Evolutionary conservation across 2,113 vertebrate species (phyloP).

Genomic region (Ovis aries): DNA sequence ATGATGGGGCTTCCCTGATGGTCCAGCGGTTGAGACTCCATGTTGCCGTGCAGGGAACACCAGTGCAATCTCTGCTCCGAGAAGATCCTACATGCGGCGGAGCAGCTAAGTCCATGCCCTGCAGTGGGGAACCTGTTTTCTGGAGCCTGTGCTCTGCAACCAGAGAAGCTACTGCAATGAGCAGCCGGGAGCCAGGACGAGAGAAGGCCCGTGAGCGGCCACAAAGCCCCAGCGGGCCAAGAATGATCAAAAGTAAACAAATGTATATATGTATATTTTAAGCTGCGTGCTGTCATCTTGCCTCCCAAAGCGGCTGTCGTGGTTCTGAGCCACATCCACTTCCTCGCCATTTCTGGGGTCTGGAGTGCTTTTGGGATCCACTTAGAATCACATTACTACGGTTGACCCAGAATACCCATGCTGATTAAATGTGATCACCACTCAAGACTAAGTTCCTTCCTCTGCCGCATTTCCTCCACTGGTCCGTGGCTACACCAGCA

Average conservation of each 20-base stretch:
- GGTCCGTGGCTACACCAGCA: background rate
- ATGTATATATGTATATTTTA: background rate
- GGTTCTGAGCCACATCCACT: background rate
- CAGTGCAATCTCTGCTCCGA: background rate
- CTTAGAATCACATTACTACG: background rate
- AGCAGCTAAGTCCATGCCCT: background rate
- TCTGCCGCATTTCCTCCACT: background rate
- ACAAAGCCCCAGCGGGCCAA: background rate
- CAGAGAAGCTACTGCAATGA: background rate
- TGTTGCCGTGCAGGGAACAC: background rate
- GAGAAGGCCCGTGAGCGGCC: fast-evolving
- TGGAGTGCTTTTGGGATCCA: background rate
- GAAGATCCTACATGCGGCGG: fast-evolving
- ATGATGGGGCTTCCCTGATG: background rate
- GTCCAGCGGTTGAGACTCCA: background rate
- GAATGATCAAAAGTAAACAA: background rate
- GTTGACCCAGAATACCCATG: background rate
- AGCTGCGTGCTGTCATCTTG: background rate
- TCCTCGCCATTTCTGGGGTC: background rate
- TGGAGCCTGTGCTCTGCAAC: background rate
- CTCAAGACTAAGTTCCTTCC: background rate
- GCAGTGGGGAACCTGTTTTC: background rate
- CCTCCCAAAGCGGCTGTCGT: background rate
- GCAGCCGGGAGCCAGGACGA: fast-evolving
- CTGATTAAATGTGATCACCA: background rate